Base-by-base conservation (phyloP, 2,113 vertebrate genomes). In the Theropithecus gelada region DNA sequence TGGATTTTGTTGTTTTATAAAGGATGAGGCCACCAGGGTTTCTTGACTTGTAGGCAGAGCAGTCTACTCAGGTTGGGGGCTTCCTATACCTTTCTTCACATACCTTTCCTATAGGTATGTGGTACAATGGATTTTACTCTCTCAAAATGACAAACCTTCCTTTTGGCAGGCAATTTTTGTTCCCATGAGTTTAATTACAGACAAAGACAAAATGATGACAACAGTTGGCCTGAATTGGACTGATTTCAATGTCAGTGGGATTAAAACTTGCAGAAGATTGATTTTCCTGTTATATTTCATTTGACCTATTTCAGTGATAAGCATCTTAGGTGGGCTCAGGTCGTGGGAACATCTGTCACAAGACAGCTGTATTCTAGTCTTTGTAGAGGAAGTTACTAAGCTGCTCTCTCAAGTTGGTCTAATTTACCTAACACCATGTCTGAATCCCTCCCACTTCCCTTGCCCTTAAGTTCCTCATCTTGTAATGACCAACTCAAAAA, bases 251-350 rank as follows among this genome's bases (percentile, higher is more conserved):
- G 50, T 72, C 59, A 88, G n/a, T 79, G 43, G 32, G 32, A 78
- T 94, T 88, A 64, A 96, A 94, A 90, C 59, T 79, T 35, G 25
- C 59, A 91, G 73, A 91, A 82, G 43, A 22, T 73, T 90, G 66
- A 93, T 64, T 68, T 84, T 61, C 83, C 88, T 87, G 20, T 93
- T 79, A 50, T 90, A 40, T 57, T 90, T 93, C 57, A 30, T 70
- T 68, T 81, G 50, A 90, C 40, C 86, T 87, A 50, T 95, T 90
- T 94, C 82, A 72, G 11, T 61, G 70, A 88, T 52, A 88, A 83
- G 70, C 59, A 81, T 50, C 70, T 91, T 82, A 94, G 61, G 70
- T 40, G 59, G 87, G 23, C 43, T 64, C 59, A 45, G 40, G 50
- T 3, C 0, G 35, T 57, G 50, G 61, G 27, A 88, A 23, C 14